These are phyloP conservation scores for Ernsta delagoae DNA, from an alignment of 2,888 invertebrate genomes.

Conservation along the genomic window DNA sequence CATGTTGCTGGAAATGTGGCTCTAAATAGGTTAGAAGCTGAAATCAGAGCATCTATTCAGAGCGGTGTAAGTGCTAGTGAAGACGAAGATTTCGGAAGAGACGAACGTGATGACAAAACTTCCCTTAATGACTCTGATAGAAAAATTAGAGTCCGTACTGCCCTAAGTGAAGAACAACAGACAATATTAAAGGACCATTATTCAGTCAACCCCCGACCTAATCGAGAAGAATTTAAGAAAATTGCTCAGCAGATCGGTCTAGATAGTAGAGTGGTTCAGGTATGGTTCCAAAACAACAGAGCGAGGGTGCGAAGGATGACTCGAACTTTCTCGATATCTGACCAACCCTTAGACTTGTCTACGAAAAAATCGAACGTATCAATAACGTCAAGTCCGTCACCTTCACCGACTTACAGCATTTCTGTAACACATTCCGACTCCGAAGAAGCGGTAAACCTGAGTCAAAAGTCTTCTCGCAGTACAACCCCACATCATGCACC, in stretches of 20 bases:
- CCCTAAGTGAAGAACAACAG: slow-evolving; percentile 97
- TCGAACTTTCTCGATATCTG: slow-evolving; percentile 71
- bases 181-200: slow-evolving; percentile 95
- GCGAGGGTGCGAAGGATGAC: slow-evolving; percentile 92
- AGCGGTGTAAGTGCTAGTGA: slow-evolving; percentile 85
- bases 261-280: slow-evolving; percentile 93
- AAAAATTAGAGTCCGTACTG: slow-evolving; percentile 95
- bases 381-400: slow-evolving; percentile 84
- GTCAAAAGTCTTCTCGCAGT: slow-evolving; percentile 88
- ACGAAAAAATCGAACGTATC: slow-evolving; percentile 89
- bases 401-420: slow-evolving; percentile 86
- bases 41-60: slow-evolving; percentile 78
- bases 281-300: slow-evolving; percentile 98
- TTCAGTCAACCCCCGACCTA: slow-evolving; percentile 95
- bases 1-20: slow-evolving; percentile 89
- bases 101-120: slow-evolving; percentile 81
- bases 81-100: slow-evolving; percentile 85
- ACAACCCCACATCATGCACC: slow-evolving; percentile 83
- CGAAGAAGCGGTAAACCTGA: slow-evolving; percentile 91
- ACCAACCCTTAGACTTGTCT: slow-evolving; percentile 96
- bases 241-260: slow-evolving; percentile 92
- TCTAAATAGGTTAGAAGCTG: slow-evolving; percentile 76
- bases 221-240: slow-evolving; percentile 95
- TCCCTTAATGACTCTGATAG: slow-evolving; percentile 87
- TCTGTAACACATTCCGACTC: slow-evolving; percentile 87